A percentile compares a stretch with the other conserved stretches of the same genome.
phyloP scores from a whole-genome alignment of 2,113 vertebrate species.

The Geothlypis trichas region DNA sequence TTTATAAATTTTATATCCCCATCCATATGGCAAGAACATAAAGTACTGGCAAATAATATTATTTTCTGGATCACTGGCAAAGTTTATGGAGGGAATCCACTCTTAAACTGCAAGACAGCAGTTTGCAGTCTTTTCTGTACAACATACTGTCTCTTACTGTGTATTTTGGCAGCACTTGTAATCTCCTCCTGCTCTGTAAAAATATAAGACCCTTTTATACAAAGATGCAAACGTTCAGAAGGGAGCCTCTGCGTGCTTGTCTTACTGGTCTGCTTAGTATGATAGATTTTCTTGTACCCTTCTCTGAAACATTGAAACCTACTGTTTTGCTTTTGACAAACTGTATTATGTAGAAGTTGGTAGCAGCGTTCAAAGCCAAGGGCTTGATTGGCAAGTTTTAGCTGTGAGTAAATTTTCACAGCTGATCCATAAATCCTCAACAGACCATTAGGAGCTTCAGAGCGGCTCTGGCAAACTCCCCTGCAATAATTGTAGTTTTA shows the following conservation, averaged over 20 bases:
- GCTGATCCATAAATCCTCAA: conserved; percentile 68
- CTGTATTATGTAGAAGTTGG: background rate
- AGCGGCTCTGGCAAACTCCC: conserved; percentile 46
- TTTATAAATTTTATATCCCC: background rate
- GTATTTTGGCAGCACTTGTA: background rate
- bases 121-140: background rate
- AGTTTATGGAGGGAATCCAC: background rate
- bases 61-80: background rate
- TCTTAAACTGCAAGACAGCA: background rate
- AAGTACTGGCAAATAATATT: background rate
- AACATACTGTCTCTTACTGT: background rate
- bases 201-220: background rate
- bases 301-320: background rate
- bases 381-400: conserved; percentile 68
- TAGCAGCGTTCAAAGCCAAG: conserved; percentile 8
- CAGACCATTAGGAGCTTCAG: conserved; percentile 65
- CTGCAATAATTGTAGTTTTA: conserved; percentile 64
- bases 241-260: background rate
- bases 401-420: conserved; percentile 68
- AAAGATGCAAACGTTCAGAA: background rate
- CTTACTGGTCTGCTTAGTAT: background rate
- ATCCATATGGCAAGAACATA: background rate
- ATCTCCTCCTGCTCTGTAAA: background rate
- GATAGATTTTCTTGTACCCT: background rate
- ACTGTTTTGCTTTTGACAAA: background rate